These are phyloP conservation scores for Gasterosteus nipponicus DNA, from an alignment of 2,113 vertebrate species.

Conservation along the genomic window DNA sequence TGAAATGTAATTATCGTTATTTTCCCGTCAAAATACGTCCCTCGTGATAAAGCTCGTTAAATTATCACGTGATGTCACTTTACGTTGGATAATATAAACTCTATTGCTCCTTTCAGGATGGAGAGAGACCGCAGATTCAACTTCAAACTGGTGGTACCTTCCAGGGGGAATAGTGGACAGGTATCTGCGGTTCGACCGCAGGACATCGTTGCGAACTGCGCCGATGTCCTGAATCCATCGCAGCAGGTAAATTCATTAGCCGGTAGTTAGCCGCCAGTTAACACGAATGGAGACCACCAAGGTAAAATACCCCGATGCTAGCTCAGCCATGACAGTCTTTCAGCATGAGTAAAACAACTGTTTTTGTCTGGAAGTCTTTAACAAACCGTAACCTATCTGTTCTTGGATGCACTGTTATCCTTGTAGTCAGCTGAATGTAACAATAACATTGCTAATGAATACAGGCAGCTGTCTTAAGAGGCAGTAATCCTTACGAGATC, in stretches of 20 bases:
- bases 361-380: background rate
- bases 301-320: background rate
- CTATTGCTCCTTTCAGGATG: constrained; percentile 65
- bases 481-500: constrained; percentile 15
- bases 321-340: background rate
- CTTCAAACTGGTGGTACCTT: constrained; percentile 80
- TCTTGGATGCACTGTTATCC: constrained; percentile 3
- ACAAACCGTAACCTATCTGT: background rate
- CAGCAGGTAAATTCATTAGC: constrained; percentile 44
- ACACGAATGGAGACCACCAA: background rate
- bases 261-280: background rate
- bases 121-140: constrained; percentile 73
- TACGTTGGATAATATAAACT: background rate
- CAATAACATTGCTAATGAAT: background rate
- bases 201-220: constrained; percentile 45
- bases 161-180: constrained; percentile 64
- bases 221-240: constrained; percentile 20
- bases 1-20: no score
- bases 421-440: background rate
- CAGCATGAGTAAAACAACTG: background rate
- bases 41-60: background rate
- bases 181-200: constrained; percentile 73
- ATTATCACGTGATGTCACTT: background rate
- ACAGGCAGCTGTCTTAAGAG: background rate
- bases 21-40: no score